Evolutionary conservation across 2,113 vertebrate species (phyloP).

Genomic region (Petrocephalus zakoni): DNA sequence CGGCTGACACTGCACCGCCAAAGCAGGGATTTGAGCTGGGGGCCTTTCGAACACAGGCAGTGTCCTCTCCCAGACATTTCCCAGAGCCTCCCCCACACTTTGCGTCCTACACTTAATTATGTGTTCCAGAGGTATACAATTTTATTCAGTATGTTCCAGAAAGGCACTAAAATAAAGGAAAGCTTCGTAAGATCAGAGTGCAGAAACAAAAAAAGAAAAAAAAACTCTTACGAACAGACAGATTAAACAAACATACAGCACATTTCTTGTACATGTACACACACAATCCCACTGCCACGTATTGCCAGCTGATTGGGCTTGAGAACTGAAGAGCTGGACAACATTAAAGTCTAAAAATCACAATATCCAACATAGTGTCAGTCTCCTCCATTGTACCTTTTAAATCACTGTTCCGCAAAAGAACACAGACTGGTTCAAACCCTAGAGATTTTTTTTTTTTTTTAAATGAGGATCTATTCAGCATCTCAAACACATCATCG

Average conservation of each 20-base stretch:
- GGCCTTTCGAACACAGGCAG: no score
- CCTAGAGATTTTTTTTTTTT: constrained; percentile 11
- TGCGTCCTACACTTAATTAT: not conserved
- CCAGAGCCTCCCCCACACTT: not conserved
- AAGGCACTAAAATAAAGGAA: constrained; percentile 73
- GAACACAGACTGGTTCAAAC: constrained; percentile 20
- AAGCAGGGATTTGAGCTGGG: not conserved
- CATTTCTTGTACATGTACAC: constrained; percentile 32
- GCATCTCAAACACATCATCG: constrained; percentile 17
- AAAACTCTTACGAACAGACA: constrained; percentile 28
- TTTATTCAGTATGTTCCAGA: constrained; percentile 66
- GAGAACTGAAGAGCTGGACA: constrained; percentile 21
- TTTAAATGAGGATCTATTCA: constrained; percentile 20
- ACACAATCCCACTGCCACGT: constrained; percentile 29
- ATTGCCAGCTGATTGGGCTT: constrained; percentile 23
- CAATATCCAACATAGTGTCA: not conserved
- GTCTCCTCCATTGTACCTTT: constrained; percentile 23
- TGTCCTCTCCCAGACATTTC: not conserved
- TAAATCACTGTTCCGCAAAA: constrained; percentile 21
- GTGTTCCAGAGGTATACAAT: constrained; percentile 57
- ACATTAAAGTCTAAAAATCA: constrained; percentile 13
- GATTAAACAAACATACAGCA: constrained; percentile 28
- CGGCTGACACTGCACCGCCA: not conserved
- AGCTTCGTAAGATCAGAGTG: constrained; percentile 33
- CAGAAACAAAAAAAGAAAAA: constrained; percentile 15